Evolutionary conservation across 2,888 invertebrate genomes (phyloP).

Genomic region (Malacosoma neustria): DNA sequence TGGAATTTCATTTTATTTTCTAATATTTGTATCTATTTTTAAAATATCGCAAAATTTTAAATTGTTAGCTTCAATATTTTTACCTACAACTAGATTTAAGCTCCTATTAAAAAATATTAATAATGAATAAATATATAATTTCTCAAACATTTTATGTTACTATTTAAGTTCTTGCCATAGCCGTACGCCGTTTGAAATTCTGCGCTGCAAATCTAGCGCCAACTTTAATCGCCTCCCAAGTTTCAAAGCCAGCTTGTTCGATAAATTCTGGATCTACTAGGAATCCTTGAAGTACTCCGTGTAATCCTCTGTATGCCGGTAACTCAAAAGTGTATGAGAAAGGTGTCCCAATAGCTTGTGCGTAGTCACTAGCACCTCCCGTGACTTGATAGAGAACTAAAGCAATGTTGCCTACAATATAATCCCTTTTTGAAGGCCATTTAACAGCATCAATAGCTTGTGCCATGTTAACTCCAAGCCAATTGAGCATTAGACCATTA

Average conservation of each 20-base stretch:
- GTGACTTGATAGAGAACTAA: conserved; percentile 70
- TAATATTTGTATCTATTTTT: too few species aligned
- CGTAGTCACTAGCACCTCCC: conserved; percentile 79
- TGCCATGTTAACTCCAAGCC: conserved; percentile 49
- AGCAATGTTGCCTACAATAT: conserved; percentile 63
- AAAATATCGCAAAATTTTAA: too few species aligned
- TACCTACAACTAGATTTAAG: too few species aligned
- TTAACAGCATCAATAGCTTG: conserved; percentile 58
- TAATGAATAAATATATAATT: too few species aligned
- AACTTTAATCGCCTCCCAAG: conserved; percentile 75
- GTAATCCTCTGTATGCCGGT: conserved; percentile 52
- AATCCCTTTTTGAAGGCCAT: conserved; percentile 49
- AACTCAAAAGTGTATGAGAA: conserved; percentile 78
- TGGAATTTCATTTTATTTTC: too few species aligned
- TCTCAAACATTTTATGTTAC: too few species aligned
- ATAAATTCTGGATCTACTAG: conserved; percentile 73
- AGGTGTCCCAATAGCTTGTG: conserved; percentile 61
- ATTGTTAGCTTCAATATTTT: too few species aligned
- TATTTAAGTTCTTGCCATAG: conserved; percentile 1
- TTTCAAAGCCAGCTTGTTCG: conserved; percentile 71
- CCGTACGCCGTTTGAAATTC: conserved; percentile 6
- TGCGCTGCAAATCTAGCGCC: conserved; percentile 44
- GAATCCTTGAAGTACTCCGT: conserved; percentile 53
- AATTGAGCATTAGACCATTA: conserved; percentile 52
- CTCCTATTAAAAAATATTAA: too few species aligned